Evolutionary conservation across 1,140 invertebrate species (phyloP), one percentile per base, ranked within the genome.

Genomic region (Papilio aristodemus): DNA sequence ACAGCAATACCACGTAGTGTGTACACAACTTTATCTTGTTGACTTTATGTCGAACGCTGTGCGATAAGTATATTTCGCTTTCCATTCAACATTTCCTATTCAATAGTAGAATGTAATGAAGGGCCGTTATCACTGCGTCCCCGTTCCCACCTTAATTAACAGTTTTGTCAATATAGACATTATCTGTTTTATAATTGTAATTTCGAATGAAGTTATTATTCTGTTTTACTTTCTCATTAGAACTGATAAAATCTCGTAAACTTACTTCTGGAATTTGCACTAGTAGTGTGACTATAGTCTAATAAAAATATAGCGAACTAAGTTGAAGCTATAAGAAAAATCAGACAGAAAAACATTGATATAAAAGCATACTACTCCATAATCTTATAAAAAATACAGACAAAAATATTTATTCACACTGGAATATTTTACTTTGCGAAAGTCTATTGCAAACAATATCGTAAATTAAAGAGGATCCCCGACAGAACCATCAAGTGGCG

Each of bases 71-170:
- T 54, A 54, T 54, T 54, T 54, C 46, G 9, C 10, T 54, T 54
- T 54, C 9, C 46, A 54, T 54, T 54, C 46, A 54, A 54, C 19
- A 54, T 54, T 54, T 54, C 46, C 46, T 54, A 54, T 25, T 54
- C 46, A 54, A 54, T 54, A 54, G 0, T 25, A 54, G 10, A 8
- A 6, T 17, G 22, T 22, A 13, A 39, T 4, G 13, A 39, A 22
- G 9, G 3, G 10, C 10, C 17, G 17, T 54, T 54, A 54, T 54
- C 46, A 22, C 46, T 22, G 10, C 19, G 46, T 22, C 19, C 46
- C 22, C 46, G 22, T 54, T 54, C 46, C 19, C 46, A 54, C 46
- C 46, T 22, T 54, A 9, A 17, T 46, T 46, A 54, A 54, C 22
- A 22, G 46, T 54, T 54, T 22, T 54, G 19, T 54, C 46, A 54